Evolutionary conservation across 1,140 invertebrate genomes (phyloP).

Genomic region (Telenomus remus): DNA sequence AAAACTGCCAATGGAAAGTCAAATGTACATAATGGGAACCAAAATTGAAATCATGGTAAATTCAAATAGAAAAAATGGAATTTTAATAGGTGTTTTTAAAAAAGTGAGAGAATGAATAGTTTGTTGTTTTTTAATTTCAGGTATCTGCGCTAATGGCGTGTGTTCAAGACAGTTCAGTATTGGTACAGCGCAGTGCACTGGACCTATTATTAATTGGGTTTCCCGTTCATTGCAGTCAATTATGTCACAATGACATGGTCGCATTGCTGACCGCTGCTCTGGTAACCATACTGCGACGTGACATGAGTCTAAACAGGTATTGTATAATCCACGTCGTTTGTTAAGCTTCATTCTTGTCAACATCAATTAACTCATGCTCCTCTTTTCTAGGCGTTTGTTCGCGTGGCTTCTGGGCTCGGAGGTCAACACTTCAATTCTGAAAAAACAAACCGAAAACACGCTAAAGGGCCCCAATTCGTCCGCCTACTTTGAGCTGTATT

Average conservation of each 20-base stretch:
- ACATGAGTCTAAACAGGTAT: constrained; percentile 93
- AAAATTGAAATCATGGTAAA: constrained; percentile 88
- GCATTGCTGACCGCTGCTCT: constrained; percentile 87
- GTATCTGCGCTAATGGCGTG: constrained; percentile 82
- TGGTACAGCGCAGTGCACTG: constrained; percentile 91
- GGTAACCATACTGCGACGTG: constrained; percentile 88
- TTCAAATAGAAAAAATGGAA: too few relatives aligned
- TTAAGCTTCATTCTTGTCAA: background rate
- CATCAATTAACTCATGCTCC: background rate
- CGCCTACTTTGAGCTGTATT: constrained; percentile 85
- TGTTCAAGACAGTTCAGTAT: constrained; percentile 87
- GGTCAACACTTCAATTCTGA: constrained; percentile 78
- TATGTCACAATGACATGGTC: constrained; percentile 85
- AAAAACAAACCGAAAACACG: constrained; percentile 67
- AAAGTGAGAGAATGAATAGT: background rate
- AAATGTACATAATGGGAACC: constrained; percentile 89
- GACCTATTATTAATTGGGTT: constrained; percentile 91
- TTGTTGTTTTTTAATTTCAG: constrained; percentile 62
- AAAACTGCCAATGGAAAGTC: constrained; percentile 88
- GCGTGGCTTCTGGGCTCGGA: constrained; percentile 89
- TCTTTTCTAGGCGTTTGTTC: constrained; percentile 81
- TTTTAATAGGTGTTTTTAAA: too few relatives aligned
- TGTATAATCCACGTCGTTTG: constrained; percentile 9
- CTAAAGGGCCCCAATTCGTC: constrained; percentile 64
- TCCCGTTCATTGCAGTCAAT: constrained; percentile 88